Percentiles rank a stretch among this genome's conserved stretches.
These are phyloP conservation scores for Opisthocomus hoazin DNA, from an alignment of 2,113 vertebrate species.

Conservation along the genomic window DNA sequence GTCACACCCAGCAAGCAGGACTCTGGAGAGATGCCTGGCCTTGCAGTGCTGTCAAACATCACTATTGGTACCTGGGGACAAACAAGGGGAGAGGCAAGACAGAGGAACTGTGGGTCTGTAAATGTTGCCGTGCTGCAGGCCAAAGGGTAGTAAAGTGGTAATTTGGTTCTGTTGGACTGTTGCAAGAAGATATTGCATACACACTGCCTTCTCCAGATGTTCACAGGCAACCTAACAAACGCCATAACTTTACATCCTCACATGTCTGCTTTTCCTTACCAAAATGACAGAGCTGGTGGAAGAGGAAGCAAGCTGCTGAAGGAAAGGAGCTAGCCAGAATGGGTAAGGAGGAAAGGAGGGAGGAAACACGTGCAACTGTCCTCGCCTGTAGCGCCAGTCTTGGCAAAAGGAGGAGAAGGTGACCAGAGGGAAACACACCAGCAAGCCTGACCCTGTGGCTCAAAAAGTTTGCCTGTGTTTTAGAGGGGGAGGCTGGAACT, in stretches of 20 bases:
- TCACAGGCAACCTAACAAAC: background rate
- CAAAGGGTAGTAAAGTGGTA: background rate
- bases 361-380: rapidly evolving
- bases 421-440: background rate
- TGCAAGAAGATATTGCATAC: background rate
- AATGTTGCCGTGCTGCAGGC: background rate
- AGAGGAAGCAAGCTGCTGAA: background rate
- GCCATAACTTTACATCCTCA: background rate
- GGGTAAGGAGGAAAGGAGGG: background rate
- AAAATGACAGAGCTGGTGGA: background rate
- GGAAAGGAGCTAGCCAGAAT: background rate
- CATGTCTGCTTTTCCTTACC: background rate
- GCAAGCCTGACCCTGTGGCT: background rate
- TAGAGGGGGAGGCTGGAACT: background rate
- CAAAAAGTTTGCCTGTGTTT: background rate
- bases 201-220: background rate
- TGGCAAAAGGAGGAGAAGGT: background rate
- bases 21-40: background rate
- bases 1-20: background rate
- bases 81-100: background rate
- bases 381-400: background rate
- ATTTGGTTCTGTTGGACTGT: background rate
- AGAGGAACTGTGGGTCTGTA: background rate
- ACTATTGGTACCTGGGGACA: background rate
- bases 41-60: background rate